phyloP scores from a whole-genome alignment of 2,113 vertebrate genomes.

The Falcunculus frontatus region DNA sequence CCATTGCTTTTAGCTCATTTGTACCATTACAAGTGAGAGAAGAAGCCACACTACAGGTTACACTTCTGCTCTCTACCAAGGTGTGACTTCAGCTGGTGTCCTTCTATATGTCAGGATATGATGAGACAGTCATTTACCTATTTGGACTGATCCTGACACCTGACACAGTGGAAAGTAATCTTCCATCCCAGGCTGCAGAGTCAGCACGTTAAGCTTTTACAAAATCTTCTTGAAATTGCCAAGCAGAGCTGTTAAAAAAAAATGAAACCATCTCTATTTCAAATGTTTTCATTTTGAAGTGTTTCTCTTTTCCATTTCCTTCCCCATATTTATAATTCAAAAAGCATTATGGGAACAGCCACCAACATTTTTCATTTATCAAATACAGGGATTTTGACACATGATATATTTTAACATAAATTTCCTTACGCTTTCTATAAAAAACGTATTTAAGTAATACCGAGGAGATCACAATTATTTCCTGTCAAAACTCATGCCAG shows the following conservation, averaged over 20 bases:
- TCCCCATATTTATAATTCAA: constrained; percentile 6
- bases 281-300: background rate
- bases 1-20: background rate
- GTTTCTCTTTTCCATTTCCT: background rate
- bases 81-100: background rate
- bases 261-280: background rate
- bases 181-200: background rate
- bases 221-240: background rate
- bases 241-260: background rate
- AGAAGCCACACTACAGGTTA: background rate
- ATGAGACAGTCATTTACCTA: background rate
- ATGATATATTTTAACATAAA: background rate
- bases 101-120: background rate
- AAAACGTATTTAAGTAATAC: background rate
- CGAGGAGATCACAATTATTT: constrained; percentile 6
- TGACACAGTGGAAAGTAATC: background rate
- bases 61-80: background rate
- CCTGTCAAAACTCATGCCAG: background rate
- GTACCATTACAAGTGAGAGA: background rate
- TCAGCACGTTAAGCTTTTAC: background rate
- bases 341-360: background rate
- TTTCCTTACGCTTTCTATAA: constrained; percentile 13
- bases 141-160: background rate
- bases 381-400: background rate
- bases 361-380: constrained; percentile 14